Percentiles rank a stretch among this genome's conserved stretches.
These are phyloP conservation scores for Phalera bucephala DNA, from an alignment of 2,888 invertebrate species.

Conservation along the genomic window DNA sequence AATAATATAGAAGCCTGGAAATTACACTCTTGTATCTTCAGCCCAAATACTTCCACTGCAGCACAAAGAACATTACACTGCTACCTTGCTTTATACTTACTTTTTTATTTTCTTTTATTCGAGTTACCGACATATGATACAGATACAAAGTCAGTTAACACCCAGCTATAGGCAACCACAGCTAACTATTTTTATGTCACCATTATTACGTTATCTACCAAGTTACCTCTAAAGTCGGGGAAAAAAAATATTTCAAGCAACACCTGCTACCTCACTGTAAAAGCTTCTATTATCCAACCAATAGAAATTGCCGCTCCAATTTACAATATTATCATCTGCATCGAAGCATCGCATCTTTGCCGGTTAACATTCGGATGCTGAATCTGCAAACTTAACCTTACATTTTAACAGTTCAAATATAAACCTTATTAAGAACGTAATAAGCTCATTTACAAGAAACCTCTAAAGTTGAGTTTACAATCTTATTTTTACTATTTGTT, in stretches of 20 bases:
- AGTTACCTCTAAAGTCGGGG: slow-evolving; percentile 4
- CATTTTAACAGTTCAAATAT: slow-evolving; percentile 2
- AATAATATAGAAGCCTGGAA: too few relatives aligned
- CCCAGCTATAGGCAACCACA: too few relatives aligned
- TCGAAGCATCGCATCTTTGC: slow-evolving; percentile 28
- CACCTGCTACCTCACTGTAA: slow-evolving; percentile 22
- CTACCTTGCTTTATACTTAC: too few relatives aligned
- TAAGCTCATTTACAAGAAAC: slow-evolving; percentile 6
- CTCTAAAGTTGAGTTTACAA: background rate
- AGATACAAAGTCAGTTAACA: too few relatives aligned
- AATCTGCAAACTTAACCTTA: background rate
- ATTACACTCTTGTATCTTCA: too few relatives aligned
- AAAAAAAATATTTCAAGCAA: slow-evolving; percentile 14
- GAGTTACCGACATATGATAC: too few relatives aligned
- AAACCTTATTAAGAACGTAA: background rate
- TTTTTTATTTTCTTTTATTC: too few relatives aligned
- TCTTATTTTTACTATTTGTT: background rate
- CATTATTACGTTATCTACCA: too few relatives aligned
- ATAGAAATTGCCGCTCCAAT: slow-evolving; percentile 33
- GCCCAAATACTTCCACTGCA: too few relatives aligned
- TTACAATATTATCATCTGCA: slow-evolving; percentile 26
- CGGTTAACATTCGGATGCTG: slow-evolving; percentile 40
- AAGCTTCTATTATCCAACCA: slow-evolving; percentile 41
- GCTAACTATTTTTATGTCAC: background rate
- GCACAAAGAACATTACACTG: too few relatives aligned